Conservation (phyloP, 2,797 vertebrate genomes). For the Notolepis coatsorum region DNA sequence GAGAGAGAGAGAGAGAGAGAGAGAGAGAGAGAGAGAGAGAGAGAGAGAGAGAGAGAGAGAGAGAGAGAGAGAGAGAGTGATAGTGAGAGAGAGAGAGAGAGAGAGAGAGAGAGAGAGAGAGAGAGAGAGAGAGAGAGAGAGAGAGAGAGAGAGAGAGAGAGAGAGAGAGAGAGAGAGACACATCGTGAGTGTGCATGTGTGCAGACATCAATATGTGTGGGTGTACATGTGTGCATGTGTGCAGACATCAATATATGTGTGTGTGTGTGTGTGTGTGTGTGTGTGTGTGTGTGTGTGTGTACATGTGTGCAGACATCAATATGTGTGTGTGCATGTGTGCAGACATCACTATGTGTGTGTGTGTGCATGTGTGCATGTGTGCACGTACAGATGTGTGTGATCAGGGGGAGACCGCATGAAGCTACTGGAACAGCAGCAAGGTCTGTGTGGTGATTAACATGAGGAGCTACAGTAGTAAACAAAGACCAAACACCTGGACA, state of each 20-base stretch:
- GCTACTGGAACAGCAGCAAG: slow-evolving; percentile 4
- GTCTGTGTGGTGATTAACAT: slow-evolving; percentile 30
- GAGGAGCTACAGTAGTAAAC: slow-evolving; percentile 12
- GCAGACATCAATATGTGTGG: not conserved
- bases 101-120: too few relatives aligned
- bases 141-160: too few relatives aligned
- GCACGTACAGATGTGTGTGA: not conserved
- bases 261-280: not conserved
- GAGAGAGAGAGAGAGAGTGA: too few relatives aligned
- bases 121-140: too few relatives aligned
- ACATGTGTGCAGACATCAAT: not conserved
- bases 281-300: not conserved
- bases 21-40: too few relatives aligned
- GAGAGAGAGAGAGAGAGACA: slow-evolving; percentile 3
- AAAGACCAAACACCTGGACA: slow-evolving; percentile 23
- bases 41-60: too few relatives aligned
- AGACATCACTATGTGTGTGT: not conserved
- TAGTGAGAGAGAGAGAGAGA: too few relatives aligned
- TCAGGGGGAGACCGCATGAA: not conserved
- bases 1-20: too few relatives aligned
- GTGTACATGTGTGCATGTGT: not conserved
- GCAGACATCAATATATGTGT: not conserved
- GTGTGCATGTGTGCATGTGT: not conserved
- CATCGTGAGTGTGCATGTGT: slow-evolving; percentile 1
- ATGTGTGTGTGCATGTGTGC: not conserved